Evolutionary conservation across 2,888 invertebrate genomes (phyloP).

Genomic region (Neoitamus cyanurus): DNA sequence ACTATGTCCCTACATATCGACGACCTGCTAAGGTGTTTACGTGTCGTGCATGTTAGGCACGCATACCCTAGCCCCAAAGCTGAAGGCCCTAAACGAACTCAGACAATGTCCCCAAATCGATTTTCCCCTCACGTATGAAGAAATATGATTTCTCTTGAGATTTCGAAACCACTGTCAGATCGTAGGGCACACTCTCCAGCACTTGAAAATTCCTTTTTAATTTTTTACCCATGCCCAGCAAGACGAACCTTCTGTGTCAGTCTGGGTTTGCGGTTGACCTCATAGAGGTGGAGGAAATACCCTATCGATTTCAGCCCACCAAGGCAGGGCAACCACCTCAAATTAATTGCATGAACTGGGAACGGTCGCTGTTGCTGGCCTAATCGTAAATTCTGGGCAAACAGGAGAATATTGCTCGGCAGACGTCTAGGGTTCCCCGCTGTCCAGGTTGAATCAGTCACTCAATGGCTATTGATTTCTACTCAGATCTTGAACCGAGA

Average conservation of each 20-base stretch:
- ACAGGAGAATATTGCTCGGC: neutral
- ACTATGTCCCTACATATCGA: neutral
- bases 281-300: neutral
- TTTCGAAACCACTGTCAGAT: constrained; percentile 11
- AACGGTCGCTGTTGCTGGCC: neutral
- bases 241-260: neutral
- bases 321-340: neutral
- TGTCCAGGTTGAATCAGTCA: neutral
- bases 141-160: constrained; percentile 32
- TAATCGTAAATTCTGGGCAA: neutral
- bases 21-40: constrained; percentile 29
- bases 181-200: neutral
- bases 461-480: neutral
- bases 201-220: neutral
- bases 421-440: neutral
- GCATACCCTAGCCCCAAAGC: neutral
- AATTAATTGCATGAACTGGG: neutral
- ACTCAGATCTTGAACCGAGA: neutral
- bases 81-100: neutral
- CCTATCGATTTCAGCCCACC: neutral
- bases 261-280: neutral
- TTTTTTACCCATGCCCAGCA: neutral
- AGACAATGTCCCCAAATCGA: constrained; percentile 23
- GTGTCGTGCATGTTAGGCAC: neutral
- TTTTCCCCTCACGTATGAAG: constrained; percentile 26